Percentiles rank a stretch among this genome's conserved stretches.
Conservation (phyloP, 2,113 vertebrate species). For the Odocoileus virginianus region DNA sequence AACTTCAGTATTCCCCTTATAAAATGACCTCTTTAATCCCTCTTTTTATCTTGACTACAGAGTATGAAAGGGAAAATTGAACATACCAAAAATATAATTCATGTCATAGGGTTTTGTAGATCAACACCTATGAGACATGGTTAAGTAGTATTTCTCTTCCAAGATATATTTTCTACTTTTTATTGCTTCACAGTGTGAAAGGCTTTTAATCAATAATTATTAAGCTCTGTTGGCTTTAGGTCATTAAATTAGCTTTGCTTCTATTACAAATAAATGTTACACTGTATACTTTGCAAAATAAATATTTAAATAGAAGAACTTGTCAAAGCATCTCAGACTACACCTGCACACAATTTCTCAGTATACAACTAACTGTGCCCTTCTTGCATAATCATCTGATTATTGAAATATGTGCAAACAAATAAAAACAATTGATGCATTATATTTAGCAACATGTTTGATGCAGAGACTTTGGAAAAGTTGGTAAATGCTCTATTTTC, state of each 20-base stretch:
- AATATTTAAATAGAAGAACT: not conserved
- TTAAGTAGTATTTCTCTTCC: not conserved
- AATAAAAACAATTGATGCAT: not conserved
- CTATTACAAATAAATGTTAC: not conserved
- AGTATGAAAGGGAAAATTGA: not conserved
- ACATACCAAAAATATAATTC: not conserved
- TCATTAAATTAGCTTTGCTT: not conserved
- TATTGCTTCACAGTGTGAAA: not conserved
- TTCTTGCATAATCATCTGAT: not conserved
- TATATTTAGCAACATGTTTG: not conserved
- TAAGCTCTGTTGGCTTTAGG: not conserved
- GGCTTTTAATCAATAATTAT: not conserved
- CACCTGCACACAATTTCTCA: not conserved
- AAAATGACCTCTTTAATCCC: not conserved
- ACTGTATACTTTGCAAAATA: not conserved
- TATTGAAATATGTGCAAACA: not conserved
- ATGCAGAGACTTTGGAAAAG: not conserved
- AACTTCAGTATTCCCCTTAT: not conserved
- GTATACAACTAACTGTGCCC: not conserved
- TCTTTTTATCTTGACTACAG: not conserved
- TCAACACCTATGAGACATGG: not conserved
- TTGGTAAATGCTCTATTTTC: not conserved
- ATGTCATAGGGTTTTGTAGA: not conserved
- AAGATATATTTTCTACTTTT: not conserved
- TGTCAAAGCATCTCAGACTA: not conserved